Conservation (phyloP, 2,888 invertebrate species). For the Caenorhabditis auriculariae region DNA sequence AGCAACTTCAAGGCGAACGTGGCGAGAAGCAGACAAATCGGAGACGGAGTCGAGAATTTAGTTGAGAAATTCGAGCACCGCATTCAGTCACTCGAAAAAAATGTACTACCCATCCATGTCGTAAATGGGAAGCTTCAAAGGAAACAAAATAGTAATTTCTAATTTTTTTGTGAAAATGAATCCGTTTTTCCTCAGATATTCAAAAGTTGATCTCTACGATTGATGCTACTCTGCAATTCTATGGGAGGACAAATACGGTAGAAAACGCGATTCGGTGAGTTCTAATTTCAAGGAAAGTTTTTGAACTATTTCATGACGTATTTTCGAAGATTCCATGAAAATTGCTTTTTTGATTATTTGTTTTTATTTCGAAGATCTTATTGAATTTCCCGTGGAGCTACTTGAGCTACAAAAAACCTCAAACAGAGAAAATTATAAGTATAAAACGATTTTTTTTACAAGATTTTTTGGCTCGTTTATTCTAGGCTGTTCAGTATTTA, state of each 20-base stretch:
- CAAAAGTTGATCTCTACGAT: conserved; percentile 83
- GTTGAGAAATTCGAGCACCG: conserved; percentile 47
- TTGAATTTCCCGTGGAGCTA: no score
- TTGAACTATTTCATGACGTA: background rate
- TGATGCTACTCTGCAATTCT: conserved; percentile 91
- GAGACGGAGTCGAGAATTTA: conserved; percentile 35
- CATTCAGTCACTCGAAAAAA: conserved; percentile 47
- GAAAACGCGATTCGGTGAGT: conserved; percentile 67
- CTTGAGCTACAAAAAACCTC: no score
- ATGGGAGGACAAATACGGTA: conserved; percentile 89
- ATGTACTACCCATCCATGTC: conserved; percentile 58
- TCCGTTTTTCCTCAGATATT: conserved; percentile 77
- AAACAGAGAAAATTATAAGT: no score
- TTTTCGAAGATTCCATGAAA: background rate
- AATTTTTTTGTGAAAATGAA: background rate
- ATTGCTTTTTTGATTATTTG: no score
- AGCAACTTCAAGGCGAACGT: conserved; percentile 47
- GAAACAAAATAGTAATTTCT: conserved; percentile 56
- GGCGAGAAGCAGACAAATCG: conserved; percentile 41
- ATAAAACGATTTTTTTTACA: no score
- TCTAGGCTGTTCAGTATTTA: no score
- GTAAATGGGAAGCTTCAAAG: conserved; percentile 55
- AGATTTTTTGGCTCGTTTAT: no score
- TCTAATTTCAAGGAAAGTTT: conserved; percentile 11
- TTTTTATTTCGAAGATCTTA: no score